Base-by-base conservation (phyloP, 2,113 vertebrate genomes). In the Cephalopholis sonnerati region DNA sequence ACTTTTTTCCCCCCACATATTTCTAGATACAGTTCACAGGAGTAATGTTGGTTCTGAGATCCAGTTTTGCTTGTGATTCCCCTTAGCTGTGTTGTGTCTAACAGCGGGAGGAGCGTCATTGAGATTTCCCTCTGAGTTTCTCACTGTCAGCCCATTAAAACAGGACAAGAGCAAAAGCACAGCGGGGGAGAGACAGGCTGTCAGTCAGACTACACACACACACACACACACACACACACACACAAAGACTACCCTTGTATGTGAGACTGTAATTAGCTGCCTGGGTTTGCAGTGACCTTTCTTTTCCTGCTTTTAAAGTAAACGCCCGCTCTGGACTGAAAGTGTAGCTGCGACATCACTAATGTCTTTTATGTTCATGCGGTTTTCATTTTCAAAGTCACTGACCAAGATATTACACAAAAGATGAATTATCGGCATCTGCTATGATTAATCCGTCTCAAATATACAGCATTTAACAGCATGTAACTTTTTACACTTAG, bases 61-160 rank as follows among this genome's bases (percentile, higher is more conserved):
- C n/a, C 41, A 25, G 59, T 78, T 77, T 63, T 62, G 65, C 50
- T 20, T 65, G 27, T 50, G 74, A 66, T 64, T 82, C 59, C 78
- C n/a, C 74, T 82, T 87, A 63, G 85, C 77, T 85, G 64, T 72
- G 65, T 77, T 69, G 78, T 75, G 51, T 75, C 62, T 51, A 78
- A 77, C 72, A 78, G 64, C 62, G 18, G 54, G 70, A 51, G 62
- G 74, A 51, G 62, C 41, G 25, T 86, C 79, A 68, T 55, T 69
- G 53, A 88, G 65, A 67, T 82, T 83, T 87, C 71, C 18, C 7
- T 84, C 83, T 51, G 54, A 82, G 69, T 82, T 79, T 86, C 75
- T 79, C 16, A 1, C 78, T 83, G 85, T 83, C 79, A 83, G 85
- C 74, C 61, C 87, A 71, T 89, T 90, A 82, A 88, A 89, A 58